These are phyloP conservation scores for Aromia moschata DNA, from an alignment of 2,888 invertebrate species.

Conservation along the genomic window DNA sequence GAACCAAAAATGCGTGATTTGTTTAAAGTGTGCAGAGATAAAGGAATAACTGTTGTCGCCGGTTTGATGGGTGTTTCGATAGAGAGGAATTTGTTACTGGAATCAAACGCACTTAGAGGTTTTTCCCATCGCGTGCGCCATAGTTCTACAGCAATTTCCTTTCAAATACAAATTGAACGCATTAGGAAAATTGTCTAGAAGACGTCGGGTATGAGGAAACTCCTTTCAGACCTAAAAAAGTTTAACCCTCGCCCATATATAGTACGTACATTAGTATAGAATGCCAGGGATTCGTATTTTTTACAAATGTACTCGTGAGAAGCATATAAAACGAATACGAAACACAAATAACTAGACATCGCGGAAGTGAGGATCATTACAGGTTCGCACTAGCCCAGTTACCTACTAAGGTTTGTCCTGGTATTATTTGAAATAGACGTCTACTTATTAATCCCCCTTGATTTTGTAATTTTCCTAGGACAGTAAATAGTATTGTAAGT, in stretches of 20 bases:
- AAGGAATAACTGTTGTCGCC: constrained; percentile 47
- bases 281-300: not conserved
- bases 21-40: constrained; percentile 46
- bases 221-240: constrained; percentile 37
- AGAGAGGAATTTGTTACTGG: constrained; percentile 32
- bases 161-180: constrained; percentile 37
- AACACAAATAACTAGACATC: too few species aligned
- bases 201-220: constrained; percentile 38
- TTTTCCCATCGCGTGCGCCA: constrained; percentile 27
- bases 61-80: constrained; percentile 36
- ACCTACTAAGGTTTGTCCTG: too few species aligned
- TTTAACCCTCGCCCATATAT: constrained; percentile 4
- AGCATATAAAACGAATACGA: too few species aligned
- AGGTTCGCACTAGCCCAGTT: too few species aligned
- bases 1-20: constrained; percentile 44
- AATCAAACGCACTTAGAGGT: constrained; percentile 34
- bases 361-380: too few species aligned
- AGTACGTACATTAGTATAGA: constrained; percentile 1
- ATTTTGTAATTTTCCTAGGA: too few species aligned
- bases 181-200: constrained; percentile 37
- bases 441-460: too few species aligned
- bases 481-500: too few species aligned
- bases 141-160: constrained; percentile 28
- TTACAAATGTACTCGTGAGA: not conserved
- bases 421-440: too few species aligned